Percentiles rank a stretch among this genome's conserved stretches.
These are phyloP conservation scores for Spodoptera exigua DNA, from an alignment of 2,888 invertebrate genomes.

Conservation along the genomic window DNA sequence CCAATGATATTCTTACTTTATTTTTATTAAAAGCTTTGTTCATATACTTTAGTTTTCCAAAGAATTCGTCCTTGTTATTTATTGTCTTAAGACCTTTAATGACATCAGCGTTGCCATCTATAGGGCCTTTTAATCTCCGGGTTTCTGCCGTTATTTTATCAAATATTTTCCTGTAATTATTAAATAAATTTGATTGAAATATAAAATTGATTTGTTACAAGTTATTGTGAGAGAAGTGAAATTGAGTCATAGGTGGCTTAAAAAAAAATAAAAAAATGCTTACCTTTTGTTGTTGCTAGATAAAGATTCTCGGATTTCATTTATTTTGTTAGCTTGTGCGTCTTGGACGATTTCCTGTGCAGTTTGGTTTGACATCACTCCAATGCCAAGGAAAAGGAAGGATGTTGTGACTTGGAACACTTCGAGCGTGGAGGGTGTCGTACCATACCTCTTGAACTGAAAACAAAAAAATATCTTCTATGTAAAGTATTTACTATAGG, in stretches of 20 bases:
- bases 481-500: too few relatives aligned
- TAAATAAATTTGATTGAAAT: too few relatives aligned
- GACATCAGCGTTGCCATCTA: constrained; percentile 74
- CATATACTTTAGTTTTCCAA: constrained; percentile 58
- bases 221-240: too few relatives aligned
- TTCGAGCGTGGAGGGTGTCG: constrained; percentile 43
- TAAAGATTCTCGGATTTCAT: constrained; percentile 60
- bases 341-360: constrained; percentile 64
- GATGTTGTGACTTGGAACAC: constrained; percentile 65
- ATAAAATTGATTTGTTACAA: too few relatives aligned
- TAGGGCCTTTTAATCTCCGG: constrained; percentile 67
- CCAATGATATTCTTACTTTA: constrained; percentile 60
- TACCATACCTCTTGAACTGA: constrained; percentile 41
- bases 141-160: constrained; percentile 78
- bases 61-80: constrained; percentile 63
- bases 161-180: constrained; percentile 74
- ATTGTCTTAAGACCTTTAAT: constrained; percentile 70
- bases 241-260: too few relatives aligned
- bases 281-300: constrained; percentile 63
- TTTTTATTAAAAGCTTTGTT: constrained; percentile 64
- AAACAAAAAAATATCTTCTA: constrained; percentile 4
- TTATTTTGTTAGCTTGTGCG: constrained; percentile 62
- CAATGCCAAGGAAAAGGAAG: constrained; percentile 62
- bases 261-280: background rate
- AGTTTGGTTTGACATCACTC: constrained; percentile 66